phyloP scores from a whole-genome alignment of 2,113 vertebrate species.

The Hippocampus mohnikei region DNA sequence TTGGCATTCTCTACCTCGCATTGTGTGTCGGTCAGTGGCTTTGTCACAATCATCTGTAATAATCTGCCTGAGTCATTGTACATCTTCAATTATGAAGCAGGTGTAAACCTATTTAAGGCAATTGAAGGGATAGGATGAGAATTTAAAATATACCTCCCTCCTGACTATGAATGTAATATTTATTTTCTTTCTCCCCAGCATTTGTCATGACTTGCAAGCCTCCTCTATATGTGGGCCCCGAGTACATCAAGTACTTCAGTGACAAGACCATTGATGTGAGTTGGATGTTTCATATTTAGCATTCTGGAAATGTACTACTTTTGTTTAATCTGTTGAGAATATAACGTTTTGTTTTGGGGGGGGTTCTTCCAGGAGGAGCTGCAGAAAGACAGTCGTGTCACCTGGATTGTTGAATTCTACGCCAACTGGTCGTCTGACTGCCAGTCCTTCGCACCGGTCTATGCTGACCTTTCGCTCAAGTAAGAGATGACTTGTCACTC shows the following conservation, averaged over 20 bases:
- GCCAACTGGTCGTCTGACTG: slow-evolving; percentile 96
- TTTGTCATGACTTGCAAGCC: slow-evolving; percentile 95
- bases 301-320: slow-evolving; percentile 1
- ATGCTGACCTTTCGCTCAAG: slow-evolving; percentile 90
- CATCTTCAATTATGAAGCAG: too few species aligned
- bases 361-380: slow-evolving; percentile 87
- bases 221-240: slow-evolving; percentile 91
- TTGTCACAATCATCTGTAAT: neutral
- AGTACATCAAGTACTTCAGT: slow-evolving; percentile 94
- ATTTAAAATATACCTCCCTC: too few species aligned
- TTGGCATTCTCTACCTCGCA: slow-evolving; percentile 86
- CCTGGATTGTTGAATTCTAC: slow-evolving; percentile 94
- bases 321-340: neutral
- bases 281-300: slow-evolving; percentile 20
- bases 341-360: neutral
- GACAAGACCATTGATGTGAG: slow-evolving; percentile 94
- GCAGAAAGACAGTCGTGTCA: slow-evolving; percentile 79
- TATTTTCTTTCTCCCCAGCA: slow-evolving; percentile 61
- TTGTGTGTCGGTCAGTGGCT: slow-evolving; percentile 85
- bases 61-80: too few species aligned
- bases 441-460: slow-evolving; percentile 90
- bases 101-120: neutral
- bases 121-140: too few species aligned
- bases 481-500: slow-evolving; percentile 54
- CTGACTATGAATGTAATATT: neutral